phyloP scores from a whole-genome alignment of 2,888 invertebrate species.

The Melanargia galathea region DNA sequence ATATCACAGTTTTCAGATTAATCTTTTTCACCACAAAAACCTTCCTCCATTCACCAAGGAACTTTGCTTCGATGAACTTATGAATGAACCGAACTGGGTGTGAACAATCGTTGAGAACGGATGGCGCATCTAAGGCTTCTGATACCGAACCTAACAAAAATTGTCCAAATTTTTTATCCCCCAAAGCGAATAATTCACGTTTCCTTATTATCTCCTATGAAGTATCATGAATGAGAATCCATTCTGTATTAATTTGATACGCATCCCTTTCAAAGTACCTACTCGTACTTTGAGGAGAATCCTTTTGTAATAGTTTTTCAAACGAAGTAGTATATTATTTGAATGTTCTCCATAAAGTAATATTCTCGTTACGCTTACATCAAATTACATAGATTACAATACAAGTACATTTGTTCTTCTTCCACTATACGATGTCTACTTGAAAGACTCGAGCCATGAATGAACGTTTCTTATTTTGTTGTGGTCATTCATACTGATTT shows the following conservation, averaged over 20 bases:
- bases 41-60: slow-evolving; percentile 41
- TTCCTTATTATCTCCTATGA: slow-evolving; percentile 60
- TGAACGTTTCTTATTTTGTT: slow-evolving; percentile 1
- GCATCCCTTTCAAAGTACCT: slow-evolving; percentile 32
- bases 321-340: slow-evolving; percentile 36
- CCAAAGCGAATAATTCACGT: slow-evolving; percentile 55
- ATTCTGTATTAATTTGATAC: slow-evolving; percentile 47
- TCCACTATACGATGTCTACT: not conserved
- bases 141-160: slow-evolving; percentile 41
- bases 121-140: slow-evolving; percentile 57
- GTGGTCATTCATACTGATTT: not conserved
- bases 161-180: slow-evolving; percentile 43
- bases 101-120: slow-evolving; percentile 53
- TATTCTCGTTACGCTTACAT: slow-evolving; percentile 22
- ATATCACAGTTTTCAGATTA: not conserved
- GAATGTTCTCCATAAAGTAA: slow-evolving; percentile 33
- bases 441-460: slow-evolving; percentile 4
- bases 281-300: slow-evolving; percentile 33
- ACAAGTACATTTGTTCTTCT: not conserved
- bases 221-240: slow-evolving; percentile 43
- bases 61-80: slow-evolving; percentile 51
- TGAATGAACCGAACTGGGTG: slow-evolving; percentile 53
- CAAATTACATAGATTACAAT: slow-evolving; percentile 28
- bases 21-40: not conserved
- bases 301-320: slow-evolving; percentile 39